A percentile compares a stretch with the other conserved stretches of the same genome.
These are phyloP conservation scores for Porites lutea DNA, from an alignment of 64 coral and sea anemone genomes.

Conservation along the genomic window DNA sequence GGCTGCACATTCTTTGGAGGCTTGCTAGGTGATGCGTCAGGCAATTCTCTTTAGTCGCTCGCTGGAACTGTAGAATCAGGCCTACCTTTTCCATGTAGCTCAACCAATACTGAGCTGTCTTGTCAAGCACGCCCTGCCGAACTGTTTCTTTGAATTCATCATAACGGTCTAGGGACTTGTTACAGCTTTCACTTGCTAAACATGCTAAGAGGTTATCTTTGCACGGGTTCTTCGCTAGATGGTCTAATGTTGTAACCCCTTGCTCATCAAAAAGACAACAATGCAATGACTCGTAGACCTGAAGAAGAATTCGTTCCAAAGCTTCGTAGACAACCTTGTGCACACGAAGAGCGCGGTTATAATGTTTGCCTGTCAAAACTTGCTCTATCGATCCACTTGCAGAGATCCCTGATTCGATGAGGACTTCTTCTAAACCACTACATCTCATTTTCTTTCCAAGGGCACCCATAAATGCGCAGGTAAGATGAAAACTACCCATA, in stretches of 20 bases:
- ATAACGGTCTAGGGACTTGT: neutral
- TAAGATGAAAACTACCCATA: constrained; percentile 24
- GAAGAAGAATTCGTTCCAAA: neutral
- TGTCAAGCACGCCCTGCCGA: neutral
- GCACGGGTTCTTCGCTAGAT: neutral
- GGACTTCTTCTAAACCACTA: constrained; percentile 37
- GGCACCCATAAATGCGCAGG: neutral
- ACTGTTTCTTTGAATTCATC: constrained; percentile 18
- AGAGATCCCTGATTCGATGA: constrained; percentile 9
- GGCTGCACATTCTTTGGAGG: constrained; percentile 28
- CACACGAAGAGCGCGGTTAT: constrained; percentile 9
- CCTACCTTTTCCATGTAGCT: constrained; percentile 48
- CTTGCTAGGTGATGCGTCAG: neutral
- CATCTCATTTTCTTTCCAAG: constrained; percentile 38
- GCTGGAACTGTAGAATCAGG: constrained; percentile 6
- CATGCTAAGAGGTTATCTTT: constrained; percentile 9
- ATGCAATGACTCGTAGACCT: neutral
- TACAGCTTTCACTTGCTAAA: constrained; percentile 34
- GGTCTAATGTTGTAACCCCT: neutral
- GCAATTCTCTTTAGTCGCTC: constrained; percentile 31
- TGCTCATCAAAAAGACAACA: neutral
- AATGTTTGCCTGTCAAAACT: constrained; percentile 40
- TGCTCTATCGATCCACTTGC: constrained; percentile 16
- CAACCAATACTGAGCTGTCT: constrained; percentile 44
- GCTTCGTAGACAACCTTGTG: constrained; percentile 2